These are phyloP conservation scores for Meiosimyza platycephala DNA, from an alignment of 2,888 invertebrate species.

Conservation along the genomic window DNA sequence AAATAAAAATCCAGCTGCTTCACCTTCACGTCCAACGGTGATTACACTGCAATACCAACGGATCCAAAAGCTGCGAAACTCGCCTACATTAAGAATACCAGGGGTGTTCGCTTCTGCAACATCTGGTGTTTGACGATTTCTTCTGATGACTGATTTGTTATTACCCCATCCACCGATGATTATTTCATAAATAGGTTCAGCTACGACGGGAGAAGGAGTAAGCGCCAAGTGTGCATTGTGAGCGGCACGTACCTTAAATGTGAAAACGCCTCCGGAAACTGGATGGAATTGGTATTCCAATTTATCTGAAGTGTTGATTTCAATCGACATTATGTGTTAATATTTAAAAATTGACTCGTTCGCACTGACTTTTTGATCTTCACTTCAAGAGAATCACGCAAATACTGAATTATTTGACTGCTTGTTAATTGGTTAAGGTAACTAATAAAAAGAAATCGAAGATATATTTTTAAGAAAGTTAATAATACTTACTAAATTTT, in stretches of 20 bases:
- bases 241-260: slow-evolving; percentile 81
- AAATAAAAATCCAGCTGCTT: slow-evolving; percentile 78
- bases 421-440: too few species aligned
- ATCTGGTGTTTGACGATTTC: slow-evolving; percentile 81
- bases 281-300: slow-evolving; percentile 87
- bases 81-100: slow-evolving; percentile 76
- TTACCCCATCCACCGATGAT: slow-evolving; percentile 93
- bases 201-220: slow-evolving; percentile 76
- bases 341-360: too few species aligned
- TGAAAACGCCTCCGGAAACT: slow-evolving; percentile 75
- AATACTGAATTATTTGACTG: too few species aligned
- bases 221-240: slow-evolving; percentile 90
- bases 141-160: slow-evolving; percentile 83
- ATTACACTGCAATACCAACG: slow-evolving; percentile 79
- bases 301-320: slow-evolving; percentile 82
- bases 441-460: too few species aligned
- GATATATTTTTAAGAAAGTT: too few species aligned
- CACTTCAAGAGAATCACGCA: too few species aligned
- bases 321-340: too few species aligned
- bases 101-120: slow-evolving; percentile 79
- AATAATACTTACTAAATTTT: too few species aligned
- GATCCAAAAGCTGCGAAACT: slow-evolving; percentile 87
- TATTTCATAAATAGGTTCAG: slow-evolving; percentile 85
- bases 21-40: slow-evolving; percentile 79
- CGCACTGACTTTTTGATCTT: too few species aligned